These are phyloP conservation scores for Morphnarchus princeps DNA, from an alignment of 2,113 vertebrate genomes.

Conservation along the genomic window DNA sequence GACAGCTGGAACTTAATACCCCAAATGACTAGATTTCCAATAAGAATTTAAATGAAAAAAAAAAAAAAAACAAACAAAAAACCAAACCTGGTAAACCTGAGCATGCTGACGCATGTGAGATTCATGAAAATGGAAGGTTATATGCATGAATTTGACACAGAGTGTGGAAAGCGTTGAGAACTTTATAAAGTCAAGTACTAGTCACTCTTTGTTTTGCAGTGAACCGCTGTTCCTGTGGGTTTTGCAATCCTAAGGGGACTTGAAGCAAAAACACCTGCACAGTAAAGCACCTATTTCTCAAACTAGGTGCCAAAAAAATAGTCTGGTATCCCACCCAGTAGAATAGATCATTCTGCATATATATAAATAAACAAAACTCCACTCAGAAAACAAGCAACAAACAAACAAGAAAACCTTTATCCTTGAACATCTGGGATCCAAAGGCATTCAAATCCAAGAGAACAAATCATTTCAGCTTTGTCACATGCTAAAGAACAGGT, in stretches of 20 bases:
- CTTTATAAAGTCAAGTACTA: neutral
- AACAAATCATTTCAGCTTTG: neutral
- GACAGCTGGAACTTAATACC: neutral
- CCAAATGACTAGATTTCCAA: neutral
- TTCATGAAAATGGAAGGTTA: neutral
- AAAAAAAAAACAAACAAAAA: neutral
- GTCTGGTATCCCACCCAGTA: neutral
- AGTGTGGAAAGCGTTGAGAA: neutral
- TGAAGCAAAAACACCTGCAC: neutral
- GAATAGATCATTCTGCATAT: neutral
- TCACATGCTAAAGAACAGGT: neutral
- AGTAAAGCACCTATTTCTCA: neutral
- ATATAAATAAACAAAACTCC: neutral
- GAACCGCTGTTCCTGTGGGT: neutral
- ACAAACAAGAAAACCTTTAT: neutral
- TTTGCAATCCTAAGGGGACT: neutral
- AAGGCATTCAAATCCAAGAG: neutral
- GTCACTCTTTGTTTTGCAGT: neutral
- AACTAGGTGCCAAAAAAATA: neutral
- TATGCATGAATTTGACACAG: neutral
- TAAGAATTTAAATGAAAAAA: neutral
- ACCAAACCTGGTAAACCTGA: neutral
- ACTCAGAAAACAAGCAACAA: neutral
- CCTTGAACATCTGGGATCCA: neutral
- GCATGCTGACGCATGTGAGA: neutral